These are phyloP conservation scores for Aythya baeri DNA, from an alignment of 2,113 vertebrate species.

Conservation along the genomic window DNA sequence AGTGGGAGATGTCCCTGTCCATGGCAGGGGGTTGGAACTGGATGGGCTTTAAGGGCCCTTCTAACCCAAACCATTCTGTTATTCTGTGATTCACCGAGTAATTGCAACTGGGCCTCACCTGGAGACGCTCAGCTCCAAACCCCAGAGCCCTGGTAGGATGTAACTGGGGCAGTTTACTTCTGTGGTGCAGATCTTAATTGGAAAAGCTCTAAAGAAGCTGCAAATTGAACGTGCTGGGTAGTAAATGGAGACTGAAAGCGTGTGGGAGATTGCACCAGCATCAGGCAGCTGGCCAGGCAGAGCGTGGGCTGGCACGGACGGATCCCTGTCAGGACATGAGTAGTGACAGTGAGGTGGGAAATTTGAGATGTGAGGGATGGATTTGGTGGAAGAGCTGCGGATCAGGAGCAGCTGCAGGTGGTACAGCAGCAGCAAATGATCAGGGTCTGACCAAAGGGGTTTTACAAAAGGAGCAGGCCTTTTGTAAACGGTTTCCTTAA, in stretches of 20 bases:
- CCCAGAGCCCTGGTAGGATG: background rate
- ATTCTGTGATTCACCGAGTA: background rate
- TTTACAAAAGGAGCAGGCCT: background rate
- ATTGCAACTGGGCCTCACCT: background rate
- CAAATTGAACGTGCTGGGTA: background rate
- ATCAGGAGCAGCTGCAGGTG: background rate
- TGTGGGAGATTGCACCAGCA: background rate
- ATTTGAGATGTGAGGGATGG: background rate
- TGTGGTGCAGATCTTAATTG: background rate
- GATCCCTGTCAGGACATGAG: background rate
- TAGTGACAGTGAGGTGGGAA: background rate
- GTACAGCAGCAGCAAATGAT: fast-evolving
- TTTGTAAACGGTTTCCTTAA: background rate
- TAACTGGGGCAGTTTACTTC: background rate
- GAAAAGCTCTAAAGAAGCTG: background rate
- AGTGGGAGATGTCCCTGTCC: no score
- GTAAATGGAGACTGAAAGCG: background rate
- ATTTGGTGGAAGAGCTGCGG: background rate
- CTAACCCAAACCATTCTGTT: no score
- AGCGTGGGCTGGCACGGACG: background rate
- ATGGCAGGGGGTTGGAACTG: no score
- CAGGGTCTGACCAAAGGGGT: background rate
- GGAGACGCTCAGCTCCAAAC: background rate
- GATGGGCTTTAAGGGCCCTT: no score
- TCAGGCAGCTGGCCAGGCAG: background rate